These are phyloP conservation scores for Zeus faber DNA, from an alignment of 2,113 vertebrate species.

Conservation along the genomic window DNA sequence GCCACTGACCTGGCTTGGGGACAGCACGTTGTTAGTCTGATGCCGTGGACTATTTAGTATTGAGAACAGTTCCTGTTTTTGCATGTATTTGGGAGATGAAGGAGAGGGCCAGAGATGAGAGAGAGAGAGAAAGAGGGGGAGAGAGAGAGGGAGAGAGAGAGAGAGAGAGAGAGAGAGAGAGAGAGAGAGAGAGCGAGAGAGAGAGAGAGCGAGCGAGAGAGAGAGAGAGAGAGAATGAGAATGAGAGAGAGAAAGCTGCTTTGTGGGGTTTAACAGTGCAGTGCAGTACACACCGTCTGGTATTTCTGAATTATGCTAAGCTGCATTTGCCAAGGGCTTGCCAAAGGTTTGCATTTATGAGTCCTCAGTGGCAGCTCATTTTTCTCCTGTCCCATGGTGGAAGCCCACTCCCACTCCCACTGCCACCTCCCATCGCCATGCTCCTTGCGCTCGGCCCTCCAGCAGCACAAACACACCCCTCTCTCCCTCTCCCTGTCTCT, in stretches of 20 bases:
- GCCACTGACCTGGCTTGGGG: constrained; percentile 16
- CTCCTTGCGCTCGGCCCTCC: too few species aligned
- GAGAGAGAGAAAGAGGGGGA: constrained; percentile 54
- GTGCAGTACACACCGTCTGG: constrained; percentile 55
- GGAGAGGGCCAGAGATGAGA: constrained; percentile 29
- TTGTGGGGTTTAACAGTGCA: constrained; percentile 54
- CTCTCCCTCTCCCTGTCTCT: too few species aligned
- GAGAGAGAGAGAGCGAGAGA: constrained; percentile 34
- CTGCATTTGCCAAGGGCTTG: constrained; percentile 50
- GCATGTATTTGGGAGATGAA: constrained; percentile 43
- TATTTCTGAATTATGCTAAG: constrained; percentile 70
- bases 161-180: constrained; percentile 22
- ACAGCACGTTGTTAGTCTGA: constrained; percentile 19
- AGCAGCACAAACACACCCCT: too few species aligned
- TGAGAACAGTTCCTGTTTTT: constrained; percentile 43
- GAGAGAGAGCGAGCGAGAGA: too few species aligned
- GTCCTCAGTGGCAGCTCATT: constrained; percentile 35
- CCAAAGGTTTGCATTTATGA: constrained; percentile 59
- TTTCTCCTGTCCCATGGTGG: constrained; percentile 20
- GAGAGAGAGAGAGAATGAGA: constrained; percentile 57
- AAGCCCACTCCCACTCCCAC: background rate
- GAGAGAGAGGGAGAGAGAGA: constrained; percentile 54
- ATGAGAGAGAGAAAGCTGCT: constrained; percentile 60
- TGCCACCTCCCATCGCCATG: too few species aligned
- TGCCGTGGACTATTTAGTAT: constrained; percentile 20